These are phyloP conservation scores for Sciaenops ocellatus DNA, from an alignment of 2,797 vertebrate genomes.

Conservation along the genomic window DNA sequence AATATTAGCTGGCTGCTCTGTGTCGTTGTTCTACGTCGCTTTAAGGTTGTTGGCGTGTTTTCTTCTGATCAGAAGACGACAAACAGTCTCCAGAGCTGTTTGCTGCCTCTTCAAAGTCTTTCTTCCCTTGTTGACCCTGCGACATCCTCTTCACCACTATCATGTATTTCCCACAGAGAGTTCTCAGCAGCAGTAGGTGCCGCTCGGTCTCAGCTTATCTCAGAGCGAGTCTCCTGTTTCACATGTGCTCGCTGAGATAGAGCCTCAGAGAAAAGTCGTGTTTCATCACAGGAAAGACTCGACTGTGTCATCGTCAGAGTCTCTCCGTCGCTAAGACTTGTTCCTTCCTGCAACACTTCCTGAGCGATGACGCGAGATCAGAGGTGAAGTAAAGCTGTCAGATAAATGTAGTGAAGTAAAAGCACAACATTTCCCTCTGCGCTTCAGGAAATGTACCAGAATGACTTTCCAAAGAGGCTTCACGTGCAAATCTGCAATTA, in stretches of 20 bases:
- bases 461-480: no score
- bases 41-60: no score
- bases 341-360: no score
- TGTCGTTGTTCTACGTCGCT: no score
- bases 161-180: constrained; percentile 56
- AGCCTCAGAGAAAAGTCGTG: constrained; percentile 13
- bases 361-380: not conserved
- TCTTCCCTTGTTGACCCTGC: constrained; percentile 11
- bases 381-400: no score
- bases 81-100: not conserved
- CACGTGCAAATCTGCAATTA: no score
- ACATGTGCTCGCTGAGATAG: constrained; percentile 70
- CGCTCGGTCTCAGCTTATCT: constrained; percentile 66
- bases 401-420: no score
- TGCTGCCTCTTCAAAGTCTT: not conserved
- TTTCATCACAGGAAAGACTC: constrained; percentile 36
- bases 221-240: constrained; percentile 38
- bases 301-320: not conserved
- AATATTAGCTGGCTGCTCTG: no score
- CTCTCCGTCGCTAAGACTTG: not conserved
- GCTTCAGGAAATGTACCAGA: no score
- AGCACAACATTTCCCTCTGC: no score
- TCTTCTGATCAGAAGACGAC: no score
- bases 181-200: constrained; percentile 40
- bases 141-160: constrained; percentile 23